Evolutionary conservation across 2,888 invertebrate species (phyloP).

Genomic region (Torymus aiolomorphi): DNA sequence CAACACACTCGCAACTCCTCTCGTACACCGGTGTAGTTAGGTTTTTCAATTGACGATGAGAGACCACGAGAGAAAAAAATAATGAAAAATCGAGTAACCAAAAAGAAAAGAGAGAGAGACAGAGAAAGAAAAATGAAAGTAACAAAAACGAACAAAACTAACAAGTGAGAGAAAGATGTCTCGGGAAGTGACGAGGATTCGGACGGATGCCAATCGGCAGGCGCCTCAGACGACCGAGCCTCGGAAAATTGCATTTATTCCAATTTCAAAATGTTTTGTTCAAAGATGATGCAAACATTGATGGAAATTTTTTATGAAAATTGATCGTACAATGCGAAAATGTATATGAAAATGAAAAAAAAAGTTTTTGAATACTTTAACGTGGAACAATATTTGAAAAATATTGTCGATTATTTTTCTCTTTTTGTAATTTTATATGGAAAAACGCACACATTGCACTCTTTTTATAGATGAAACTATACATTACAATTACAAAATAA

Average conservation of each 20-base stretch:
- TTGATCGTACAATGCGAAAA: too few relatives aligned
- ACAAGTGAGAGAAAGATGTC: background rate
- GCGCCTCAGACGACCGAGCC: too few relatives aligned
- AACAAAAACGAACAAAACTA: too few relatives aligned
- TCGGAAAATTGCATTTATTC: too few relatives aligned
- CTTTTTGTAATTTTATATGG: slow-evolving; percentile 38
- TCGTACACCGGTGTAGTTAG: slow-evolving; percentile 66
- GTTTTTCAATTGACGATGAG: slow-evolving; percentile 66
- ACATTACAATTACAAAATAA: slow-evolving; percentile 3
- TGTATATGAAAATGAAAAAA: background rate
- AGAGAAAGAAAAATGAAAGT: background rate
- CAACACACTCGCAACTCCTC: slow-evolving; percentile 7
- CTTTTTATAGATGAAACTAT: slow-evolving; percentile 19
- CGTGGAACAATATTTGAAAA: slow-evolving; percentile 7
- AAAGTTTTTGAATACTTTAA: background rate
- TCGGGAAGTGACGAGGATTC: slow-evolving; percentile 14
- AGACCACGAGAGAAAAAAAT: slow-evolving; percentile 35
- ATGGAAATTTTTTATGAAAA: too few relatives aligned
- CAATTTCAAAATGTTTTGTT: too few relatives aligned
- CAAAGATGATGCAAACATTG: too few relatives aligned
- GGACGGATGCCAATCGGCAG: background rate
- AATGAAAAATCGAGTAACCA: slow-evolving; percentile 8
- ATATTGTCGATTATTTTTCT: slow-evolving; percentile 4
- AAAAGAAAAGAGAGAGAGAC: slow-evolving; percentile 9
- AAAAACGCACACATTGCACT: slow-evolving; percentile 33